Percentiles rank a stretch among this genome's conserved stretches.
These are phyloP conservation scores for Ophioderma brevispina DNA, from an alignment of 35 echinoderm and acorn worm species.

Conservation along the genomic window DNA sequence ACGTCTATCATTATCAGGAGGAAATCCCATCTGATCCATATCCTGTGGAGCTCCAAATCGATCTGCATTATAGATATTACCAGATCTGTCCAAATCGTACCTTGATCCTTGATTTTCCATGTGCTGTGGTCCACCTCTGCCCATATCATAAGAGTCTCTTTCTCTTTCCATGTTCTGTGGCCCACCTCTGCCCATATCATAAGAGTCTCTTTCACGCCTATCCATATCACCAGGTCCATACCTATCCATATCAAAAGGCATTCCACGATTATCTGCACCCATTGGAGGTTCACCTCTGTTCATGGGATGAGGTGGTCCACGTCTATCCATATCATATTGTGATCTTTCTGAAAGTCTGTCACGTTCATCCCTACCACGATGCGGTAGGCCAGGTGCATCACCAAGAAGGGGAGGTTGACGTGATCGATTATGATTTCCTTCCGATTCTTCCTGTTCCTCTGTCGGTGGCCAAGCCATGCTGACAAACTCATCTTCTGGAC, in stretches of 20 bases:
- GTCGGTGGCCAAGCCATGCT: conserved; percentile 1
- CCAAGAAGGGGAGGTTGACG: neutral
- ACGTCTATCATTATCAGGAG: neutral
- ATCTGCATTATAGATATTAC: neutral
- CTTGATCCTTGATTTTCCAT: neutral
- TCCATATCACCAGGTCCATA: neutral
- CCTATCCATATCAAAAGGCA: neutral
- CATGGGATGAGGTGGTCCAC: neutral
- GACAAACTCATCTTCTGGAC: conserved; percentile 17
- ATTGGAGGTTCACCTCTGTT: neutral
- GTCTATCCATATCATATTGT: neutral
- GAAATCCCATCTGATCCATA: neutral
- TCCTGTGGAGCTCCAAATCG: neutral
- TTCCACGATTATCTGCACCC: neutral
- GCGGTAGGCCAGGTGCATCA: neutral
- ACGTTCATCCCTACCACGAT: neutral
- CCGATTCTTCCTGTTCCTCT: neutral
- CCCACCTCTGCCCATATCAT: neutral
- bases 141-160: neutral
- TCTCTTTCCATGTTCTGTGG: neutral
- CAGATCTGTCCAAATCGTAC: neutral
- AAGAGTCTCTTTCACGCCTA: neutral
- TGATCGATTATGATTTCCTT: neutral
- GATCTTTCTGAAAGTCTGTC: neutral
- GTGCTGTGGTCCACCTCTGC: neutral